phyloP scores from a whole-genome alignment of 1,140 invertebrate species.

The Contarinia nasturtii region DNA sequence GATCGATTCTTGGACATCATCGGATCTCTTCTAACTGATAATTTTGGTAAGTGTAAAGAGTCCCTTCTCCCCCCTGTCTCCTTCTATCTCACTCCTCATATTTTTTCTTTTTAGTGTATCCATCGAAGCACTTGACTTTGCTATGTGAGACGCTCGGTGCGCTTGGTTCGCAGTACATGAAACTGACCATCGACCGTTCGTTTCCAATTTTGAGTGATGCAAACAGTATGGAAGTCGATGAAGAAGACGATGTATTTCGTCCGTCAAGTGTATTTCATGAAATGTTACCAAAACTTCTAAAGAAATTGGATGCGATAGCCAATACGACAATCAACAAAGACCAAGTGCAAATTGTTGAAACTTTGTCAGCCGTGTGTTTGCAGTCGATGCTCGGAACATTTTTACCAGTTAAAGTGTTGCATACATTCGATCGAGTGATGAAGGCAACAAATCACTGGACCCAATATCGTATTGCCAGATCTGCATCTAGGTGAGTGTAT shows the following conservation, averaged over 20 bases:
- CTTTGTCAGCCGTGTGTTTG: slow-evolving; percentile 33
- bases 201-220: slow-evolving; percentile 3
- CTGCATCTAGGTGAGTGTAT: slow-evolving; percentile 54
- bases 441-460: slow-evolving; percentile 56
- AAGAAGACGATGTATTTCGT: not conserved
- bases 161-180: slow-evolving; percentile 17
- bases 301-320: slow-evolving; percentile 16
- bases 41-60: slow-evolving; percentile 4
- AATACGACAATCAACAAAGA: slow-evolving; percentile 10
- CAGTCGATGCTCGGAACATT: slow-evolving; percentile 50
- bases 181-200: too few species aligned
- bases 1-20: slow-evolving; percentile 15
- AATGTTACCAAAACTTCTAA: slow-evolving; percentile 15
- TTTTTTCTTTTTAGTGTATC: slow-evolving; percentile 8
- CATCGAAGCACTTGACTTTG: slow-evolving; percentile 12
- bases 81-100: not conserved
- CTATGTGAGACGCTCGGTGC: slow-evolving; percentile 20
- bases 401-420: slow-evolving; percentile 32
- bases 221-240: slow-evolving; percentile 4
- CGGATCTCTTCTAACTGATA: slow-evolving; percentile 16
- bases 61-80: too few species aligned
- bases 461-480: slow-evolving; percentile 68
- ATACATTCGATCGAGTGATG: slow-evolving; percentile 35
- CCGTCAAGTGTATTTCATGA: slow-evolving; percentile 14
- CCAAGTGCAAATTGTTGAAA: slow-evolving; percentile 15